Conservation (phyloP, 1,140 invertebrate species). For the Frieseomelitta varia region DNA sequence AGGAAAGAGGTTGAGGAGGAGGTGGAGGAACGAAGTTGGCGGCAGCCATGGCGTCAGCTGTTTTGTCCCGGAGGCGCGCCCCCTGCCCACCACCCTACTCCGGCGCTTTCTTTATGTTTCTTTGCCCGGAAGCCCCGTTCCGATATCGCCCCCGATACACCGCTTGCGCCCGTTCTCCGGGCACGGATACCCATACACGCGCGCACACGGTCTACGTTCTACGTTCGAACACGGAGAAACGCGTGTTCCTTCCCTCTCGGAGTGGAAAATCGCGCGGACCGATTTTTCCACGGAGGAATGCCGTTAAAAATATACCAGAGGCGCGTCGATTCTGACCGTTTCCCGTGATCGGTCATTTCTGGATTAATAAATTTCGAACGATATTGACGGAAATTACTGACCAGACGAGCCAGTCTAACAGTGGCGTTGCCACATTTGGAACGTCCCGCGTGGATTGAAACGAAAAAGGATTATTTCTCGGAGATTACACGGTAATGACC, state of each 20-base stretch:
- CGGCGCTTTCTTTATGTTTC: constrained; percentile 73
- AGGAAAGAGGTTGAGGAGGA: constrained; percentile 12
- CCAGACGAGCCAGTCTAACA: too few relatives aligned
- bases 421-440: background rate
- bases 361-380: constrained; percentile 11
- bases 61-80: constrained; percentile 75
- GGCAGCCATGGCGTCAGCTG: constrained; percentile 79
- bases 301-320: background rate
- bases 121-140: constrained; percentile 72
- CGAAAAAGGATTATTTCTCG: too few relatives aligned
- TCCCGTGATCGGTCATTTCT: background rate
- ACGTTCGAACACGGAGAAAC: background rate
- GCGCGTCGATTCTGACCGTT: background rate
- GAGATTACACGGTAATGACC: background rate
- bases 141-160: constrained; percentile 71
- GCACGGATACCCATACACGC: constrained; percentile 30
- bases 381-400: too few relatives aligned
- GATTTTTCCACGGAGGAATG: constrained; percentile 3
- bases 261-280: background rate
- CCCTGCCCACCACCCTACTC: background rate
- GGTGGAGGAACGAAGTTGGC: constrained; percentile 68
- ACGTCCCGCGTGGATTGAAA: background rate
- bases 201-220: too few relatives aligned
- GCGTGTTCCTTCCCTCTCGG: background rate
- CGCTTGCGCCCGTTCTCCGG: constrained; percentile 21